Conservation (phyloP, 2,888 invertebrate genomes). For the Dryocosmus kuriphilus region DNA sequence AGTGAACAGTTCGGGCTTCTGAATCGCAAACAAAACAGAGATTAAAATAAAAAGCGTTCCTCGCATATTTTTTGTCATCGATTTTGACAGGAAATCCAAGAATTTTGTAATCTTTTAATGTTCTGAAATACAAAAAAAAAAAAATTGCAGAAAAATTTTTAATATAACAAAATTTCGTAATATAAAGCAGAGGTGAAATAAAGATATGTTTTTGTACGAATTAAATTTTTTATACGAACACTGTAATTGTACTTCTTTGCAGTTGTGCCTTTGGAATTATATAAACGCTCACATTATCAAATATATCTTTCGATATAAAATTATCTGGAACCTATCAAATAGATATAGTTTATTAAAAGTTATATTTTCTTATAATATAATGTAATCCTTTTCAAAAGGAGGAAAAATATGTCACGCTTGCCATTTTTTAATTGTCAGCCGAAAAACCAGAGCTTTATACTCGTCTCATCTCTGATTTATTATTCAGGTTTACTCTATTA, state of each 20-base stretch:
- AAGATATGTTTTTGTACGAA: background rate
- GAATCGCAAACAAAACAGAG: slow-evolving; percentile 96
- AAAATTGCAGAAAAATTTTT: background rate
- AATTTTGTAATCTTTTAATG: slow-evolving; percentile 90
- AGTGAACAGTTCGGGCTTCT: slow-evolving; percentile 92
- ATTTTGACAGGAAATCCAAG: slow-evolving; percentile 95
- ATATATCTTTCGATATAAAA: slow-evolving; percentile 94
- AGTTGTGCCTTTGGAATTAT: slow-evolving; percentile 97
- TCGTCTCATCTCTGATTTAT: too few relatives aligned
- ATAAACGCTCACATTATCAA: slow-evolving; percentile 95
- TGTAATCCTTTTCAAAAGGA: too few relatives aligned
- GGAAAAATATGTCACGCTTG: too few relatives aligned
- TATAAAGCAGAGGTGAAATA: background rate
- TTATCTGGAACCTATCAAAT: slow-evolving; percentile 89
- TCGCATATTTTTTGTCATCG: slow-evolving; percentile 90
- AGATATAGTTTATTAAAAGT: background rate
- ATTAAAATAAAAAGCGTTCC: slow-evolving; percentile 98
- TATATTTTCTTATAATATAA: too few relatives aligned
- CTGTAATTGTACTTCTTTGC: slow-evolving; percentile 92
- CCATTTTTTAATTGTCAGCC: background rate
- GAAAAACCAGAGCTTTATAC: background rate
- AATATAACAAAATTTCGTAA: background rate
- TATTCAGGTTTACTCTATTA: too few relatives aligned
- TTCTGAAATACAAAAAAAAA: slow-evolving; percentile 78
- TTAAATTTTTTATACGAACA: slow-evolving; percentile 81